Percentiles rank a stretch among this genome's conserved stretches.
Conservation (phyloP, 2,113 vertebrate species). For the Cynopterus brachyotis region DNA sequence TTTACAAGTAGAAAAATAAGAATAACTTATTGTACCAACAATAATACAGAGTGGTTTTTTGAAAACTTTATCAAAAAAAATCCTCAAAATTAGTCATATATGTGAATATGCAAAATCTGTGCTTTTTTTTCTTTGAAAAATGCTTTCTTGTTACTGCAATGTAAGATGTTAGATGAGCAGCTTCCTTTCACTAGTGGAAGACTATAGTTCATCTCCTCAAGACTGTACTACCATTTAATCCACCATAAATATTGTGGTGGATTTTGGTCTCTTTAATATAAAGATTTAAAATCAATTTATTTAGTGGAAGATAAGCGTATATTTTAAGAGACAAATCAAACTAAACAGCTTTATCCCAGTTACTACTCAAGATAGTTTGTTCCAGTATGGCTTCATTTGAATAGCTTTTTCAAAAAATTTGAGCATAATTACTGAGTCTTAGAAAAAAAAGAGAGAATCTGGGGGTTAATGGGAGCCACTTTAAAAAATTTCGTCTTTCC, state of each 20-base stretch:
- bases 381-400: not conserved
- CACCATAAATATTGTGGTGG: slow-evolving; percentile 21
- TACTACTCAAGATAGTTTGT: not conserved
- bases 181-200: not conserved
- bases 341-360: not conserved
- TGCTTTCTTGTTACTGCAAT: not conserved
- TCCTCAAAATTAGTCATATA: not conserved
- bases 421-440: slow-evolving; percentile 13
- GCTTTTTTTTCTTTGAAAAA: not conserved
- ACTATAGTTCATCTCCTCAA: not conserved
- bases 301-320: not conserved
- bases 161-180: not conserved
- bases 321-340: slow-evolving; percentile 30
- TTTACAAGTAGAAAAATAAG: slow-evolving; percentile 11
- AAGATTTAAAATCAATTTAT: slow-evolving; percentile 5
- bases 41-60: not conserved
- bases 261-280: slow-evolving; percentile 28
- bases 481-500: not conserved
- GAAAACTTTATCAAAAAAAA: not conserved
- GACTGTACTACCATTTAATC: not conserved
- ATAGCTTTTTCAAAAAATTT: not conserved
- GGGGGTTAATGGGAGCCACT: not conserved
- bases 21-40: not conserved
- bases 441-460: not conserved
- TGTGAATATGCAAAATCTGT: not conserved